Evolutionary conservation across 2,797 vertebrate species (phyloP), one percentile per base, ranked within the genome.

Genomic region (Xiphophorus birchmanni): DNA sequence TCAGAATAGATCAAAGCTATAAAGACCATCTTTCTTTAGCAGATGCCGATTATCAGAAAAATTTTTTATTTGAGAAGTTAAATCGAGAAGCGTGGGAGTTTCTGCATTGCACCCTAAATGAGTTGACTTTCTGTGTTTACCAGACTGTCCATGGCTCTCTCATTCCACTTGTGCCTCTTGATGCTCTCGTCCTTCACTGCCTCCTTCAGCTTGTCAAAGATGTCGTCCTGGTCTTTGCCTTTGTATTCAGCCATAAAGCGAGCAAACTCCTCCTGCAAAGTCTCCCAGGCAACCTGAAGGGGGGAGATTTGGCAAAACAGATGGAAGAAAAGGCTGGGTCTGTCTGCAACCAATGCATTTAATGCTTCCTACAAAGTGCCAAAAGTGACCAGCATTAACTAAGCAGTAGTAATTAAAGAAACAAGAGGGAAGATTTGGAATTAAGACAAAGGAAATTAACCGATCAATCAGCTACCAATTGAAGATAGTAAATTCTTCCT

Each of bases 121-220:
- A 87, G 42, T 76, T 69, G 52, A 63, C 84, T 74, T 45, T 86
- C 75, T 80, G 74, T 80, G 79, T 89, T 95, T 96, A 99, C 99
- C 98, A 99, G 94, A 91, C 98, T 99, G 94, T 99, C 99, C 93
- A 97, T 97, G 0, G 99, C 98, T 81, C 95, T 96, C 89, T 99
- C 98, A 44, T 99, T 99, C 99, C 99, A 99, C 87, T 97, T 98
- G 92, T 99, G 99, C 72, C 98, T 96, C 87, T 99, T 99, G 86
- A 99, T 97, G 90, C 97, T 97, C 93, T 99, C 99, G 75, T 99
- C 99, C 89, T 97, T 99, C 74, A 99, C 98, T 0, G 98, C 97
- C 91, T 99, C 97, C 90, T 99, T 99, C 83, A 99, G 94, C 91
- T 98, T 99, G 94, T 99, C 98, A 90, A 99, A 99, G 88, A 99